Evolutionary conservation across 2,113 vertebrate genomes (phyloP).

Genomic region (Canis aureus): DNA sequence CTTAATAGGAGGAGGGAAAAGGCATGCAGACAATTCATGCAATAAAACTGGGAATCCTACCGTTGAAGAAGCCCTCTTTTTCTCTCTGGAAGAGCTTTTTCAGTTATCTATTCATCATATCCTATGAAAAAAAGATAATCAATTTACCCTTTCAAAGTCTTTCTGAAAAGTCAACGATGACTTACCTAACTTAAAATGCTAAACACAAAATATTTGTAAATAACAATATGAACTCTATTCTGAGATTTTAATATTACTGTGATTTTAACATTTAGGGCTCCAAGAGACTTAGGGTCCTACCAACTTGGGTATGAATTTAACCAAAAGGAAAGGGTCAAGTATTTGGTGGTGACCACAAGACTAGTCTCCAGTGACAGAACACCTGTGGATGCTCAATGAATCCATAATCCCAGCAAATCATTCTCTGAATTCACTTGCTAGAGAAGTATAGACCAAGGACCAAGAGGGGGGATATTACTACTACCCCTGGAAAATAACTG

Average conservation of each 20-base stretch:
- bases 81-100: constrained; percentile 82
- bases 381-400: neutral
- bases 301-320: neutral
- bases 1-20: neutral
- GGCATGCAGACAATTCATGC: neutral
- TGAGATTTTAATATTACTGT: constrained; percentile 18
- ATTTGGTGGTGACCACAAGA: constrained; percentile 7
- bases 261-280: constrained; percentile 40
- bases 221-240: constrained; percentile 16
- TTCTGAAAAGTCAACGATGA: constrained; percentile 52
- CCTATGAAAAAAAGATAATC: constrained; percentile 73
- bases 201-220: constrained; percentile 20
- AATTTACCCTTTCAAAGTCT: constrained; percentile 55
- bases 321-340: constrained; percentile 15
- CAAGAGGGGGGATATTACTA: neutral
- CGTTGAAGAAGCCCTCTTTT: constrained; percentile 81
- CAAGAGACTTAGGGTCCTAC: neutral
- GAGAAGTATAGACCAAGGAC: neutral
- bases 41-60: constrained; percentile 72
- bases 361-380: neutral
- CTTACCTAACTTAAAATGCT: neutral
- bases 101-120: constrained; percentile 72
- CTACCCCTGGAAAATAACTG: neutral
- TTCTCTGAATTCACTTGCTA: constrained; percentile 24
- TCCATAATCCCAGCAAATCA: neutral